Conservation (phyloP, 2,113 vertebrate genomes). For the Labrus mixtus region DNA sequence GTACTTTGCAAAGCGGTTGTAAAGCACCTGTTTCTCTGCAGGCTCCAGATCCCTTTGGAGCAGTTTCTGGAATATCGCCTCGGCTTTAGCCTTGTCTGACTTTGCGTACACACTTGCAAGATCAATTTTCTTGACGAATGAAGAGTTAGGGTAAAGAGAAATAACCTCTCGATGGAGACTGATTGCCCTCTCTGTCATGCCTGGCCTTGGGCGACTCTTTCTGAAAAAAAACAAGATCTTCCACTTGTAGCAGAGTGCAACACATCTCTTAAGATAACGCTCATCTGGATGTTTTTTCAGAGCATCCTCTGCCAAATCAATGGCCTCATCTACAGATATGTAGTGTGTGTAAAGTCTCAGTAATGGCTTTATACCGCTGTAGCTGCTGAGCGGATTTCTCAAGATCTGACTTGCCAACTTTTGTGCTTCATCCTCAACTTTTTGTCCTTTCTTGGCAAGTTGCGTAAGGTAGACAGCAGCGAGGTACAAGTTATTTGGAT, state of each 20-base stretch:
- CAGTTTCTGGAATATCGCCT: conserved; percentile 51
- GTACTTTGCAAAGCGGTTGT: conserved; percentile 54
- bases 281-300: conserved; percentile 56
- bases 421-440: conserved; percentile 25
- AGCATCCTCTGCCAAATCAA: conserved; percentile 59
- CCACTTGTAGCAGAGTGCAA: conserved; percentile 55
- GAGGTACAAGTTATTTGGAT: conserved; percentile 63
- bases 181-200: conserved; percentile 43
- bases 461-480: conserved; percentile 47
- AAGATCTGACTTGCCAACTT: conserved; percentile 53
- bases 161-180: conserved; percentile 52
- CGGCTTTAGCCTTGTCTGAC: neutral
- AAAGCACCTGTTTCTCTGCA: conserved; percentile 40
- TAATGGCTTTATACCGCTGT: conserved; percentile 59
- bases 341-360: conserved; percentile 39
- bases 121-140: conserved; percentile 9
- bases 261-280: conserved; percentile 52
- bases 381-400: conserved; percentile 45
- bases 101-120: conserved; percentile 48
- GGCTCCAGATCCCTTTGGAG: conserved; percentile 40
- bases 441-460: neutral
- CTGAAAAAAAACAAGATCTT: conserved; percentile 13
- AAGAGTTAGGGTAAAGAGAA: conserved; percentile 54
- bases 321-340: conserved; percentile 58
- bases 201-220: neutral